phyloP scores from a whole-genome alignment of 2,797 vertebrate species.

The Paedocypris micromegethes region DNA sequence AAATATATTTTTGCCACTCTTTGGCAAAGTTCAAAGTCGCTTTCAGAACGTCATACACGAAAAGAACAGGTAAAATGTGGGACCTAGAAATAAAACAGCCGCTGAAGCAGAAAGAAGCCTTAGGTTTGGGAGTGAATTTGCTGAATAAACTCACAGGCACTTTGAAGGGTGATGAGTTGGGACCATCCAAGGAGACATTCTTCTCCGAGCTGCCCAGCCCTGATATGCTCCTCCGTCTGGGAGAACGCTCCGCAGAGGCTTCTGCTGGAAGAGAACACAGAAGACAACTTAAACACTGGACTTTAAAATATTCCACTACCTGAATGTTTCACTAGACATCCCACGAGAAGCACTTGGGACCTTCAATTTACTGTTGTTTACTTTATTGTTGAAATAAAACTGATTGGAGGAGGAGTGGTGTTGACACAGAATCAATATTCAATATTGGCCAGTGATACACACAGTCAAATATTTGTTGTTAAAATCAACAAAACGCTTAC shows the following conservation, averaged over 20 bases:
- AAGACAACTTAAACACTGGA: not conserved
- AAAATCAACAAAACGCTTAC: not conserved
- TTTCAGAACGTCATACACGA: no score
- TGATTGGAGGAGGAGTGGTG: slow-evolving; percentile 7
- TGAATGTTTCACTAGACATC: not conserved
- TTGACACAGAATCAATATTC: slow-evolving; percentile 10
- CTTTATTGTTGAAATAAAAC: not conserved
- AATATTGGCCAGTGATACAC: no score
- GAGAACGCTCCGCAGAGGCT: slow-evolving; percentile 85
- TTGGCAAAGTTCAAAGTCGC: no score
- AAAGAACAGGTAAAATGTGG: not conserved
- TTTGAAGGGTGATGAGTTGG: slow-evolving; percentile 90
- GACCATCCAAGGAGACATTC: slow-evolving; percentile 75
- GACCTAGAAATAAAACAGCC: not conserved
- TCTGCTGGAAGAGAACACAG: slow-evolving; percentile 60
- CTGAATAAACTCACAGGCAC: slow-evolving; percentile 74
- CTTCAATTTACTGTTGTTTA: not conserved
- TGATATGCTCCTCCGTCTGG: slow-evolving; percentile 91
- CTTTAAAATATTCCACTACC: no score
- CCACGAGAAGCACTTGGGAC: not conserved
- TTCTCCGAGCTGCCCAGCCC: slow-evolving; percentile 87
- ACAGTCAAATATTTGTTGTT: no score
- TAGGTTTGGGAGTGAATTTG: not conserved
- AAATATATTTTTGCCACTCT: not conserved
- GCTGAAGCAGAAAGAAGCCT: slow-evolving; percentile 11